These are phyloP conservation scores for Hydrolagus colliei DNA, from an alignment of 2,797 vertebrate genomes.

Conservation along the genomic window DNA sequence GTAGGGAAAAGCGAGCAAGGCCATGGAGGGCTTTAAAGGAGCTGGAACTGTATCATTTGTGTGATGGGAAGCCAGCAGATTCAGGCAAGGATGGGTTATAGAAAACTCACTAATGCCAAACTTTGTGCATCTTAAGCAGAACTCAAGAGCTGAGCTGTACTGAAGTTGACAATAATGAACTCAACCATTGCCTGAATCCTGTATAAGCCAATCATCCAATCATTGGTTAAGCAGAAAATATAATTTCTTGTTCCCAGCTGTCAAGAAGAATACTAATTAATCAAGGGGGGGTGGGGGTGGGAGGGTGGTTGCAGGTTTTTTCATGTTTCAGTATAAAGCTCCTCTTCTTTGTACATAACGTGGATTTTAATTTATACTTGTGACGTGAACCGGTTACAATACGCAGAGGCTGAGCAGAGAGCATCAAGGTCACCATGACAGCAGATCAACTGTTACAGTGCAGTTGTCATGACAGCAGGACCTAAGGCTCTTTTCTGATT, in stretches of 20 bases:
- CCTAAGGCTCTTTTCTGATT: slow-evolving; percentile 50
- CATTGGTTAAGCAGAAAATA: no score
- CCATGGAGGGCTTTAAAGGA: no score
- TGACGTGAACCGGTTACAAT: slow-evolving; percentile 41
- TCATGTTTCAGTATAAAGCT: neutral
- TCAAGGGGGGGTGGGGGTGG: no score
- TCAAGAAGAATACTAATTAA: no score
- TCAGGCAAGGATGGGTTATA: no score
- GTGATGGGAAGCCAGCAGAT: no score
- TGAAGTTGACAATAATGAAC: neutral
- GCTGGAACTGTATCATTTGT: no score
- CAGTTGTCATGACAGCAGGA: slow-evolving; percentile 63
- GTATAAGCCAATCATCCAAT: no score
- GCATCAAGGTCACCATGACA: slow-evolving; percentile 50
- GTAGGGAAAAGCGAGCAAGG: no score
- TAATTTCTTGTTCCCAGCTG: no score
- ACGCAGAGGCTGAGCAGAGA: slow-evolving; percentile 39
- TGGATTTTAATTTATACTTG: slow-evolving; percentile 35
- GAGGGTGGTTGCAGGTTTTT: neutral
- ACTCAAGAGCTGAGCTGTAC: neutral
- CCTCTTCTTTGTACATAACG: slow-evolving; percentile 35
- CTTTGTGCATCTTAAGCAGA: neutral
- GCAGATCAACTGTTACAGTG: slow-evolving; percentile 45
- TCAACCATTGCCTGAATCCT: no score
- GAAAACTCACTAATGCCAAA: neutral